Evolutionary conservation across 2,888 invertebrate species (phyloP).

Genomic region (Tenthredo livida): DNA sequence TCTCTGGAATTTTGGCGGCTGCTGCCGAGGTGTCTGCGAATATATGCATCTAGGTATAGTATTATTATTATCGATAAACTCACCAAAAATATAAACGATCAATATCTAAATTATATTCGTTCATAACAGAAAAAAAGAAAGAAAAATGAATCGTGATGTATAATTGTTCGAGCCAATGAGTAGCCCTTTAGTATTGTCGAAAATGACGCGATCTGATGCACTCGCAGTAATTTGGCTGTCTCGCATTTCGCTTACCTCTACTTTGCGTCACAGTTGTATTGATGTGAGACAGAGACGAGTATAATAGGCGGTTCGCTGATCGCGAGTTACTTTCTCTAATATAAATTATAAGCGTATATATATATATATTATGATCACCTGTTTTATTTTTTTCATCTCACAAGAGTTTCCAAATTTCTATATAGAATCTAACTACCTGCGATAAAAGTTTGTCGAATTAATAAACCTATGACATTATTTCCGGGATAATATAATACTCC

Average conservation of each 20-base stretch:
- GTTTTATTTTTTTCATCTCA: neutral
- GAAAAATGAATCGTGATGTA: neutral
- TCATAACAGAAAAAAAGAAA: neutral
- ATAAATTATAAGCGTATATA: neutral
- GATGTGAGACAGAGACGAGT: constrained; percentile 7
- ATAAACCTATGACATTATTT: neutral
- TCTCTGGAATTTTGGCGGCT: constrained; percentile 41
- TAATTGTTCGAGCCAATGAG: neutral
- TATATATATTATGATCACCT: neutral
- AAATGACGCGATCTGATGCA: neutral
- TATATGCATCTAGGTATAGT: neutral
- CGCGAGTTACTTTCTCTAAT: constrained; percentile 25
- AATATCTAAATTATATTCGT: neutral
- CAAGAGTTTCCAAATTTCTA: neutral
- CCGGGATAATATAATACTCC: neutral
- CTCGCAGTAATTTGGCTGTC: neutral
- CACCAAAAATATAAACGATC: neutral
- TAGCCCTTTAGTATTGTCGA: neutral
- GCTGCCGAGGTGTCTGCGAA: neutral
- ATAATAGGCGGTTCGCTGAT: too few relatives aligned
- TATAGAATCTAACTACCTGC: neutral
- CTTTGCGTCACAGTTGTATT: constrained; percentile 11
- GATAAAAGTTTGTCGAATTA: constrained; percentile 12
- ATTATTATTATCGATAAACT: neutral
- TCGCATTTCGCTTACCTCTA: neutral